Conservation (phyloP, 2,113 vertebrate species). For the Siniperca chuatsi region DNA sequence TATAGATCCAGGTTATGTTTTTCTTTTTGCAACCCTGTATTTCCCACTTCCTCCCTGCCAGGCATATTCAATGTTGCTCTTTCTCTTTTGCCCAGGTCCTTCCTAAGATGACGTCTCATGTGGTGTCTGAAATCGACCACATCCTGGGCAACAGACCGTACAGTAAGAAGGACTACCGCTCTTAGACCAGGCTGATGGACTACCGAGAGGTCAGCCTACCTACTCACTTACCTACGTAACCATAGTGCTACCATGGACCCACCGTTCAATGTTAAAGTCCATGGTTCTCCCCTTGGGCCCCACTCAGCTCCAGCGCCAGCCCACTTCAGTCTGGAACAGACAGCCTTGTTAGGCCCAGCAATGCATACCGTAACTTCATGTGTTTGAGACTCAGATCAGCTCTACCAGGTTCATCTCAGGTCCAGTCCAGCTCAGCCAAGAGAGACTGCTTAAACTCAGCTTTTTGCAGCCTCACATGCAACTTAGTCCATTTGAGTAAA, state of each 20-base stretch:
- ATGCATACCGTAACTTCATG: conserved; percentile 41
- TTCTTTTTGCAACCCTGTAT: background rate
- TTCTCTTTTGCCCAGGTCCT: conserved; percentile 87
- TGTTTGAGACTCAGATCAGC: conserved; percentile 64
- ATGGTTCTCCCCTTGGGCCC: conserved; percentile 44
- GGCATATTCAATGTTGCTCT: background rate
- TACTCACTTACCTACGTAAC: conserved; percentile 35
- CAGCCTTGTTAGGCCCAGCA: conserved; percentile 41
- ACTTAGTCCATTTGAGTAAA: conserved; percentile 17
- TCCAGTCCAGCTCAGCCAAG: conserved; percentile 58
- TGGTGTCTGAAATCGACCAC: conserved; percentile 96
- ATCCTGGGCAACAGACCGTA: conserved; percentile 96
- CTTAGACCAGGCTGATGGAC: conserved; percentile 82
- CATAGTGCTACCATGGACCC: conserved; percentile 74
- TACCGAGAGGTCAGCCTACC: conserved; percentile 41
- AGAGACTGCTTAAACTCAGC: conserved; percentile 25
- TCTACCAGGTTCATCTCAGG: conserved; percentile 83
- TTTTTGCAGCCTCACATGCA: conserved; percentile 52
- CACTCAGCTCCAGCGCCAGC: conserved; percentile 43
- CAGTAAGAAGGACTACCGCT: conserved; percentile 97
- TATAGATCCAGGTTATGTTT: background rate
- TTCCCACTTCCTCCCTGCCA: conserved; percentile 8
- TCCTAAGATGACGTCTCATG: conserved; percentile 97
- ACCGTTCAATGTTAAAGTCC: conserved; percentile 42
- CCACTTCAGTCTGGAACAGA: conserved; percentile 56